These are phyloP conservation scores for Melieria picta DNA, from an alignment of 2,888 invertebrate species.

Conservation along the genomic window DNA sequence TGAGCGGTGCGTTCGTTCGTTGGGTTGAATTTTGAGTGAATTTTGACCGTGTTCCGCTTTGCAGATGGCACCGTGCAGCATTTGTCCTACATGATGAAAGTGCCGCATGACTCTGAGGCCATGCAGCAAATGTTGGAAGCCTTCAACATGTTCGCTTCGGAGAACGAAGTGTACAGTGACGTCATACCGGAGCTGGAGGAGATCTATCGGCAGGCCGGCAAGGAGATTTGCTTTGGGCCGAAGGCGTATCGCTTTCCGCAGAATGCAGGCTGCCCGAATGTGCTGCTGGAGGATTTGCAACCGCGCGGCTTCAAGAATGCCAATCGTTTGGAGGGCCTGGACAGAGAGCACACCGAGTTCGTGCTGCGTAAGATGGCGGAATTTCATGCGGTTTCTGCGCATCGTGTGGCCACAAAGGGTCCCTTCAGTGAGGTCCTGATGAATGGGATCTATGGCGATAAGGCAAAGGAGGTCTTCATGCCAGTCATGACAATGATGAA, in stretches of 20 bases:
- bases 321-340: constrained; percentile 50
- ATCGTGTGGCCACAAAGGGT: constrained; percentile 43
- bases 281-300: constrained; percentile 52
- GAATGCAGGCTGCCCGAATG: constrained; percentile 18
- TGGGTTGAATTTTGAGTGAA: too few species aligned
- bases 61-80: constrained; percentile 38
- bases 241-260: constrained; percentile 35
- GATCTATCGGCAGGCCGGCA: constrained; percentile 40
- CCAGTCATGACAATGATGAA: constrained; percentile 34
- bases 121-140: constrained; percentile 31
- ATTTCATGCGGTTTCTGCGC: constrained; percentile 55
- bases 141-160: constrained; percentile 42
- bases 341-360: constrained; percentile 50
- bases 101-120: constrained; percentile 48
- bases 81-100: constrained; percentile 52
- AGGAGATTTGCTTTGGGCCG: constrained; percentile 36
- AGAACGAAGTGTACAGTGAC: constrained; percentile 37
- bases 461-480: constrained; percentile 25
- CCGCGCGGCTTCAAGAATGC: constrained; percentile 48
- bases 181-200: constrained; percentile 45
- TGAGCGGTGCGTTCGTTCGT: constrained; percentile 18
- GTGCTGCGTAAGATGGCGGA: constrained; percentile 52
- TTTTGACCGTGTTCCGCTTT: neutral
- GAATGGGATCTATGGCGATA: constrained; percentile 24
- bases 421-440: constrained; percentile 37